Evolutionary conservation across 1,140 invertebrate genomes (phyloP), one percentile per base, ranked within the genome.

Genomic region (Drosophila biarmipes): DNA sequence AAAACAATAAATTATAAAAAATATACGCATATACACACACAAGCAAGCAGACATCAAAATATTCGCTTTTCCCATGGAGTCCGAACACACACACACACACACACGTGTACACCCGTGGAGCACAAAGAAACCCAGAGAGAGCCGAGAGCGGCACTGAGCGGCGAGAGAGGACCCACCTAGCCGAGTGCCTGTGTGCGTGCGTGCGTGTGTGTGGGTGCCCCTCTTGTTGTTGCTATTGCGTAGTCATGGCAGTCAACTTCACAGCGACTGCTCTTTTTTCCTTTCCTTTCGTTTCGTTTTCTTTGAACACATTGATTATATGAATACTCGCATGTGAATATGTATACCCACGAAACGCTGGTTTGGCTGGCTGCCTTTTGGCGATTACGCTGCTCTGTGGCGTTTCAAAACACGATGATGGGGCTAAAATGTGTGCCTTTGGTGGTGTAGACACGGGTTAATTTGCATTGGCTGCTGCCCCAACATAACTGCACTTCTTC

Each of bases 181-280:
- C 63, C 52, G 34, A 24, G 24, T 24, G 24, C 24, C 24, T 24
- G 24, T 24, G 24, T 24, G n/a, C n/a, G n/a, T 38, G 29, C 27
- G 14, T 59, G 71, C 73, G 61, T 46, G 24, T 53, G 67, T 61
- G 49, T 61, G 38, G 51, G 37, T 56, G 52, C 55, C 40, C 62
- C 63, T 86, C 68, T 87, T 86, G 81, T 86, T 86, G 78, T 87
- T 86, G 82, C 82, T 78, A 86, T 87, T 86, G 82, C 82, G 82
- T 86, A 86, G 82, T 86, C 82, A 89, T 86, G 78, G 82, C 75
- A 87, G 84, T 75, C 75, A 87, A 87, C 82, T 81, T 81, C 62
- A 78, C 62, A 78, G 63, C 78, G 78, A 85, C 58, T 87, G 80
- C 79, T 85, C 82, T 85, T 81, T 80, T 59, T 37, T 43, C 10